Conservation (phyloP, 2,888 invertebrate species). For the Lasioglossum malachurum region DNA sequence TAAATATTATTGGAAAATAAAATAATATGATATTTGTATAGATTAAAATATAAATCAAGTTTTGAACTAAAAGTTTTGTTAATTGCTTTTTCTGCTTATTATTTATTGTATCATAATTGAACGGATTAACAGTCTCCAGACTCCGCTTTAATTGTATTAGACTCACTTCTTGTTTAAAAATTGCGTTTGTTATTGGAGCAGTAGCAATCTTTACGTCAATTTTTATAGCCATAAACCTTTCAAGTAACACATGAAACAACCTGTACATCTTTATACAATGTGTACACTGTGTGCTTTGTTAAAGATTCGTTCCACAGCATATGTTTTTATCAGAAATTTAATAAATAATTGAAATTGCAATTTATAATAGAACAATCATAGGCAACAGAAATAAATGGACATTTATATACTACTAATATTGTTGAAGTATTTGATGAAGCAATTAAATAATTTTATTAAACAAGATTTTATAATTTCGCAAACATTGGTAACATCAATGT, state of each 20-base stretch:
- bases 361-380: not conserved
- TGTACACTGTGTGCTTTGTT: not conserved
- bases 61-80: conserved; percentile 27
- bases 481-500: conserved; percentile 3
- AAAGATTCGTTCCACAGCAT: not conserved
- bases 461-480: not conserved
- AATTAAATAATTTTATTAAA: not conserved
- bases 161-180: not conserved
- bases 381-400: not conserved
- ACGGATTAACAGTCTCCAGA: conserved; percentile 9
- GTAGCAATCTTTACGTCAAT: conserved; percentile 1
- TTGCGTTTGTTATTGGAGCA: not conserved
- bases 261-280: not conserved
- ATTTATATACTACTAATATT: conserved; percentile 2
- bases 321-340: conserved; percentile 8
- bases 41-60: not conserved
- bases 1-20: conserved; percentile 7
- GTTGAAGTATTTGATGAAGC: not conserved
- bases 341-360: not conserved
- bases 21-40: conserved; percentile 8
- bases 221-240: not conserved
- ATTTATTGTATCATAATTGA: not conserved
- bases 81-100: not conserved
- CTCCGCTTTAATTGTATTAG: not conserved
- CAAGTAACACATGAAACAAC: not conserved